Percentiles rank a stretch among this genome's conserved stretches.
These are phyloP conservation scores for Lepidocolaptes lacrymiger DNA, from an alignment of 2,797 vertebrate genomes.

Conservation along the genomic window DNA sequence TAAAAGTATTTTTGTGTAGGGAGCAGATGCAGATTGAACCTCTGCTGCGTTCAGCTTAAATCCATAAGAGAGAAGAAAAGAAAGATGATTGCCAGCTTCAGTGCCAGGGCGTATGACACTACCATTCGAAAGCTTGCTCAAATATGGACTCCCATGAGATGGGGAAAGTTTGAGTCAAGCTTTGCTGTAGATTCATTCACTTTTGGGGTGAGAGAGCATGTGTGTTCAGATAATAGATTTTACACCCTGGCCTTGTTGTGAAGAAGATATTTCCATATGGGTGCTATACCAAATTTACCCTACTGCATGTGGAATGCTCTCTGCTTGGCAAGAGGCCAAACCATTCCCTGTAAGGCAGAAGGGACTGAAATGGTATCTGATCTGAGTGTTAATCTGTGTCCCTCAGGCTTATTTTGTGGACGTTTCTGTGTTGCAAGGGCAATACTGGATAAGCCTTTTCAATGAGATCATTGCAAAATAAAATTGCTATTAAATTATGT, in stretches of 20 bases:
- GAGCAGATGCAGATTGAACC: not conserved
- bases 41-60: not conserved
- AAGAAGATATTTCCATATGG: conserved; percentile 19
- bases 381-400: conserved; percentile 70
- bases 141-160: not conserved
- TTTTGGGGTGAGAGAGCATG: not conserved
- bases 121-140: not conserved
- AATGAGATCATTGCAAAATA: conserved; percentile 75
- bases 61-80: not conserved
- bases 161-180: not conserved
- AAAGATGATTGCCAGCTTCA: not conserved
- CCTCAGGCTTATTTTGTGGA: conserved; percentile 56
- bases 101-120: rapidly evolving
- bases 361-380: conserved; percentile 66
- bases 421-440: conserved; percentile 23
- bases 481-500: conserved; percentile 72
- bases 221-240: not conserved
- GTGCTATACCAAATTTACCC: conserved; percentile 18
- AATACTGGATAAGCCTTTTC: conserved; percentile 71
- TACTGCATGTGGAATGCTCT: conserved; percentile 2
- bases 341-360: conserved; percentile 69
- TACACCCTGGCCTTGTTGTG: not conserved
- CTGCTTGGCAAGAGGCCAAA: conserved; percentile 40
- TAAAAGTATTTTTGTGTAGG: not conserved
- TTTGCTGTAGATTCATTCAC: not conserved